These are phyloP conservation scores for Magallana gigas DNA, from an alignment of 1,140 invertebrate species.

Conservation along the genomic window DNA sequence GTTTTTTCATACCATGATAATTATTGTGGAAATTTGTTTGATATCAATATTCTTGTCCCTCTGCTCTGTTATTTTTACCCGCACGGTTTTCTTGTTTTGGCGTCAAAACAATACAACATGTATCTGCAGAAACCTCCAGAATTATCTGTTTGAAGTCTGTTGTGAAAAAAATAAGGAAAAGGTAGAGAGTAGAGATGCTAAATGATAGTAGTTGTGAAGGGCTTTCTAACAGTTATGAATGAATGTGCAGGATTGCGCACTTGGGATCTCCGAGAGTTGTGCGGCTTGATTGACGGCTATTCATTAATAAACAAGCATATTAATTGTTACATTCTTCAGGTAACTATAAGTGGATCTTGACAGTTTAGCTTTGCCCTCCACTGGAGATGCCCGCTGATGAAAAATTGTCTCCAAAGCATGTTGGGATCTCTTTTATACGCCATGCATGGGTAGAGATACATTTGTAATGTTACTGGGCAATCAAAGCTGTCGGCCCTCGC, in stretches of 20 bases:
- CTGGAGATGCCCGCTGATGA: constrained; percentile 21
- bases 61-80: not conserved
- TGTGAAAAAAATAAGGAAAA: not conserved
- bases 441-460: constrained; percentile 37
- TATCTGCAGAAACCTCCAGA: not conserved
- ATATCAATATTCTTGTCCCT: too few relatives aligned
- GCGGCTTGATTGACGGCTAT: constrained; percentile 10
- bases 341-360: constrained; percentile 25
- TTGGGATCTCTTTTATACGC: constrained; percentile 23
- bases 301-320: constrained; percentile 38
- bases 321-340: constrained; percentile 19
- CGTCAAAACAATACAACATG: constrained; percentile 5
- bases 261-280: not conserved
- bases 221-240: not conserved
- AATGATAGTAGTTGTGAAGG: not conserved
- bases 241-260: not conserved
- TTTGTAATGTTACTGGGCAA: constrained; percentile 5
- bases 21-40: too few relatives aligned
- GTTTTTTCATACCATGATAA: too few relatives aligned
- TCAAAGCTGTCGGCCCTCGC: not conserved
- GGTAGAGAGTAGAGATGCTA: not conserved
- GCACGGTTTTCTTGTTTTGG: not conserved
- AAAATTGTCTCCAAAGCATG: constrained; percentile 1
- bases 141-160: constrained; percentile 11
- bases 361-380: not conserved